Base-by-base conservation (phyloP, 2,888 invertebrate species). In the Netelia melanura region DNA sequence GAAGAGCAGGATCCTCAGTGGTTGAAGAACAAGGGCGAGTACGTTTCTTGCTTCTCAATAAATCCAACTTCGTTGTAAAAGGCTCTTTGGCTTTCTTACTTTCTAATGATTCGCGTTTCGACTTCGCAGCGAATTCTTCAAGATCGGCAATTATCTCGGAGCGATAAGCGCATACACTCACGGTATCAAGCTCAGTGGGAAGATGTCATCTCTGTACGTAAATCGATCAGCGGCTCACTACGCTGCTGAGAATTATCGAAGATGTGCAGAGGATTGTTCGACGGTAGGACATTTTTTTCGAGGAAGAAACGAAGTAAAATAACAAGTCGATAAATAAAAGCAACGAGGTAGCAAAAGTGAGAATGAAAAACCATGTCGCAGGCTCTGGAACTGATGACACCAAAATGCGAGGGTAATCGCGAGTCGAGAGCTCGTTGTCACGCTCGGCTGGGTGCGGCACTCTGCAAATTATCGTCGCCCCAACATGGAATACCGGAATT, bases 1-100 rank as follows among this genome's bases (percentile, higher is more conserved):
- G 97, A 98, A 91, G 98, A 98, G 93, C 96, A 96, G 88, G 97
- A 98, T 93, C 97, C 98, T 0, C 95, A 96, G 85, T 98, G 97
- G 96, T 95, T 98, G 79, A 96, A 97, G 90, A 96, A 96, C 85
- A 98, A 98, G 94, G 98, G 97, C 68, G 96, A 97, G 95, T 95
- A 92, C 91, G 95, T 94, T 14, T 68, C 44, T 23, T 25, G 17
- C 38, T 44, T 25, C 11, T 9, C 54, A 75, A 21, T 23, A 56
- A 56, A 71, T 2, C 3, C 0, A 30, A 30, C 30, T 5, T 30
- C 5, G 30, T 30, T 30, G 3, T 5, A 30, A 30, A 30, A 30
- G 0, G 3, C 43, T n/a, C 0, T 30, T 61, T 38, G 38, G 1
- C 38, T 56, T 74, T 61, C 44, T 30, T 38, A 30, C n/a, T 74